These are phyloP conservation scores for Tinamus major DNA, from an alignment of 2,797 vertebrate genomes.

Conservation along the genomic window DNA sequence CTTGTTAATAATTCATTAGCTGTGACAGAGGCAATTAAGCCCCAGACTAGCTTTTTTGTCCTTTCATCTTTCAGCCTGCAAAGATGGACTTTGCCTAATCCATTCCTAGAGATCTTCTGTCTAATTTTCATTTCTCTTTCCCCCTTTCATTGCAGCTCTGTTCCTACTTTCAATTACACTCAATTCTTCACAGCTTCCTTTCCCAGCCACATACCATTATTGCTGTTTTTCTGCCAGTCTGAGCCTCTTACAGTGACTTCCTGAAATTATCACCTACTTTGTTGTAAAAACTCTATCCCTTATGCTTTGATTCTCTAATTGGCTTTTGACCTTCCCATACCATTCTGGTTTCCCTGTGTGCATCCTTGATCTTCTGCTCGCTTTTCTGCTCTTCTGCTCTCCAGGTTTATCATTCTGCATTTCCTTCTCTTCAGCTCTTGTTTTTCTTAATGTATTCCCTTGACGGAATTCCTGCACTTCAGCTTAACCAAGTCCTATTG, in stretches of 20 bases:
- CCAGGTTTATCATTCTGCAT: background rate
- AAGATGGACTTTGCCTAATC: constrained; percentile 43
- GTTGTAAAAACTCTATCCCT: background rate
- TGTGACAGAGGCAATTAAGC: constrained; percentile 45
- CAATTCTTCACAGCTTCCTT: constrained; percentile 31
- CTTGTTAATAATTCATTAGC: constrained; percentile 59
- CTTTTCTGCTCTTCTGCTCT: background rate
- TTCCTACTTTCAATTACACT: constrained; percentile 13
- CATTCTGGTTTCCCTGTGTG: background rate
- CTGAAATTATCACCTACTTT: background rate
- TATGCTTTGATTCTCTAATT: background rate
- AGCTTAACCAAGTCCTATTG: background rate
- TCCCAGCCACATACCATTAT: background rate
- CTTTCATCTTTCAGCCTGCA: constrained; percentile 37
- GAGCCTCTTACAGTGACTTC: background rate
- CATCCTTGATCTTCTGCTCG: background rate
- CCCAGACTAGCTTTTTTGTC: background rate
- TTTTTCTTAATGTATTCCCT: background rate
- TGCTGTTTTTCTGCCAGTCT: background rate
- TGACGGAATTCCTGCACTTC: background rate
- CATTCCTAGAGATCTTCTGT: background rate
- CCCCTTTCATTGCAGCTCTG: background rate
- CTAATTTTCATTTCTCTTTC: constrained; percentile 42
- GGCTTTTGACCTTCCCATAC: background rate
- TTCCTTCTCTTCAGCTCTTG: background rate